phyloP scores from a whole-genome alignment of 2,888 invertebrate species.

The Pyralis farinalis region DNA sequence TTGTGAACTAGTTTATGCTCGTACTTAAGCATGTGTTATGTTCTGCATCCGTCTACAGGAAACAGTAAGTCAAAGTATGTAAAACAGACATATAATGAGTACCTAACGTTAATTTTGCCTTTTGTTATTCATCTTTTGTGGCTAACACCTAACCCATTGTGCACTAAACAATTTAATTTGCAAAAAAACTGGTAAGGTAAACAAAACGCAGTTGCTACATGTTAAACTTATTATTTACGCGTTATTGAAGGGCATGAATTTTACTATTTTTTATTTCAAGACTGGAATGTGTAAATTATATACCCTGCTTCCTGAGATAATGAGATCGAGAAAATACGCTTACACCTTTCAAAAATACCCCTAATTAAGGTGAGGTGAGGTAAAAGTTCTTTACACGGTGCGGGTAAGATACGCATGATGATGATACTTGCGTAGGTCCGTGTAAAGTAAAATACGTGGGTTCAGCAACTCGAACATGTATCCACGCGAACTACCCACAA shows the following conservation, averaged over 20 bases:
- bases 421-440: too few species aligned
- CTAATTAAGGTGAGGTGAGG: too few species aligned
- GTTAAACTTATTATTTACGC: constrained; percentile 33
- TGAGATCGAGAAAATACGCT: too few species aligned
- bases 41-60: constrained; percentile 85
- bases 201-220: constrained; percentile 31
- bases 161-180: constrained; percentile 61
- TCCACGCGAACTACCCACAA: too few species aligned
- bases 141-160: constrained; percentile 62
- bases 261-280: not conserved
- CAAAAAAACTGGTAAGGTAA: constrained; percentile 39
- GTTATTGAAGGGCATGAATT: constrained; percentile 31
- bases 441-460: too few species aligned
- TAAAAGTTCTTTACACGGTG: too few species aligned
- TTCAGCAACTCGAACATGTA: too few species aligned
- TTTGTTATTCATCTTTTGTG: constrained; percentile 62
- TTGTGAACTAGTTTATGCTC: constrained; percentile 58
- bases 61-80: constrained; percentile 87
- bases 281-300: too few species aligned
- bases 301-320: too few species aligned
- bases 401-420: too few species aligned
- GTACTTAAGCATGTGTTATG: constrained; percentile 78
- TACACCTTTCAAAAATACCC: too few species aligned
- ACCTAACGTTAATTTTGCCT: constrained; percentile 62
- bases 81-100: constrained; percentile 45